Evolutionary conservation across 2,888 invertebrate species (phyloP), one percentile per base, ranked within the genome.

Genomic region (Tenthredo amoena): DNA sequence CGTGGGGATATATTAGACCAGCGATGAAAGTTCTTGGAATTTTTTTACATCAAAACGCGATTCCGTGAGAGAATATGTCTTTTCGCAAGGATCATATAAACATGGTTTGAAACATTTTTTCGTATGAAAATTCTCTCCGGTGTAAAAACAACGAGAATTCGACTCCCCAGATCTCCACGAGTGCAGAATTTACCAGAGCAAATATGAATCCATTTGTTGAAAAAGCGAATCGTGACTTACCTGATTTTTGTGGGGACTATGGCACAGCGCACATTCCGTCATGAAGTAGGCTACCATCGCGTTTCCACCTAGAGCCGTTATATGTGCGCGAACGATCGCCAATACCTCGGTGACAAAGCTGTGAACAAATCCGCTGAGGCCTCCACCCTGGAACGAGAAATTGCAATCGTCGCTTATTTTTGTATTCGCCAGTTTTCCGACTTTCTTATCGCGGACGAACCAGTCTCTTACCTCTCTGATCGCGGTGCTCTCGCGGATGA

Each of bases 221-320:
- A 82, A 40, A 82, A 71, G 58, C 65, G 74, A n/a, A 77, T 58
- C 81, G 18, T n/a, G 40, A 88, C 93, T 93, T 93, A 98, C 99
- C 96, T 99, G 99, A 94, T 99, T 99, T 94, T 99, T 99, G 93
- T 99, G 98, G 88, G 98, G 97, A 93, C 98, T 99, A 93, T 98
- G 98, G 86, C 98, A 96, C 65, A 99, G 94, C 91, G 98, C 96
- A 89, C 98, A 97, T 94, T 99, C 98, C 12, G 97, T 97, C 95
- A 99, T 96, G 93, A 98, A 98, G 94, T 98, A 99, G 0, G 98
- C 97, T 0, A 99, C 97, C 95, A 99, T 96, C 0, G 99, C 98
- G 94, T 99, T 99, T 4, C 99, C 99, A 40, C 99, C 99, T 50
- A 99, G 94, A 0, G 99, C 98, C 0, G 97, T 96, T 43, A 99